These are phyloP conservation scores for Grantiella picta DNA, from an alignment of 2,113 vertebrate genomes.

Conservation along the genomic window DNA sequence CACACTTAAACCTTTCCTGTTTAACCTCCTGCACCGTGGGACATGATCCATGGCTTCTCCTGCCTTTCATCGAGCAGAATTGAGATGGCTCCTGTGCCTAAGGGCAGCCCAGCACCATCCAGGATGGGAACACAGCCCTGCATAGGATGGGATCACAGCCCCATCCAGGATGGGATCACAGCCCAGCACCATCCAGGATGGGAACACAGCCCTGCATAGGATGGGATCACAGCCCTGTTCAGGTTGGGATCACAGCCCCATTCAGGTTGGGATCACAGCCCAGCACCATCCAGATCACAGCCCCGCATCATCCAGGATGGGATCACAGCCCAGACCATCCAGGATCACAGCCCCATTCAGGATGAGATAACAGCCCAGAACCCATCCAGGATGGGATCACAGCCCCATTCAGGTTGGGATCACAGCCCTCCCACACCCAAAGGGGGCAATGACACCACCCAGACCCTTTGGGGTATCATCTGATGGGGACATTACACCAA, in stretches of 20 bases:
- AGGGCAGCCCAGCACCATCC: not conserved
- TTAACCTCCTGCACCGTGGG: constrained; percentile 12
- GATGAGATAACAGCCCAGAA: not conserved
- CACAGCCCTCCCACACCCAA: not conserved
- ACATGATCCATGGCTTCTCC: not conserved
- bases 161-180: not conserved
- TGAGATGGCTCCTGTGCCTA: not conserved
- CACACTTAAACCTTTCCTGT: constrained; percentile 29
- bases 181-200: too few species aligned
- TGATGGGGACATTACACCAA: not conserved
- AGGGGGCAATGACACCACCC: rapidly evolving
- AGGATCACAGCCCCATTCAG: not conserved
- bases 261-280: not conserved
- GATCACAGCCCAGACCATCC: not conserved
- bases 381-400: not conserved
- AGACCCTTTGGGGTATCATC: not conserved
- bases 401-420: not conserved
- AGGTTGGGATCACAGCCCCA: not conserved
- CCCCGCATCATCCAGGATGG: not conserved
- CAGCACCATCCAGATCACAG: not conserved
- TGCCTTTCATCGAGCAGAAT: not conserved
- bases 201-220: not conserved
- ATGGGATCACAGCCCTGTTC: not conserved
- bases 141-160: not conserved
- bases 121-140: not conserved